Percentiles rank a stretch among this genome's conserved stretches.
Conservation (phyloP, 2,113 vertebrate genomes). For the Hystrix cristata region DNA sequence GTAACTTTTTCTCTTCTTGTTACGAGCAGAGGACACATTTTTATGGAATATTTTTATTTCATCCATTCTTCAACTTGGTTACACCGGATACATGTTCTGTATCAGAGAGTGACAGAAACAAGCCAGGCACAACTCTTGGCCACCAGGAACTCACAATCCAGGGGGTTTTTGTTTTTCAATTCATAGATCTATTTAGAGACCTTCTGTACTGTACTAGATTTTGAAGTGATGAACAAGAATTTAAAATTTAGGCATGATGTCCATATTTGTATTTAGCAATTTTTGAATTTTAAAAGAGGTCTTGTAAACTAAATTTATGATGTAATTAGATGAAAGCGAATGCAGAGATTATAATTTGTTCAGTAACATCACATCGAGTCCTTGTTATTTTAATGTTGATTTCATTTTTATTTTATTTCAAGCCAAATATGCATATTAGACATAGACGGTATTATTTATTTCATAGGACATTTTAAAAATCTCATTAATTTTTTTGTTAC, state of each 20-base stretch:
- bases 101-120: background rate
- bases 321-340: background rate
- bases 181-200: background rate
- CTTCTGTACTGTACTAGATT: background rate
- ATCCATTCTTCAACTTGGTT: background rate
- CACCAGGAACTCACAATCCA: background rate
- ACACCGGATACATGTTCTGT: background rate
- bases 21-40: background rate
- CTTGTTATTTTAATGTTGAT: background rate
- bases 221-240: background rate
- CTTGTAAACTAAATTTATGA: background rate
- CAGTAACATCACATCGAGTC: background rate
- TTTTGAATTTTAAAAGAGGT: background rate
- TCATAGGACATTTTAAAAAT: background rate
- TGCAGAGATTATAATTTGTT: background rate
- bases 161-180: background rate
- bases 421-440: background rate
- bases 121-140: background rate
- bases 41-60: background rate
- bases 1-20: background rate
- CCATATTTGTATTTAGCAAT: conserved; percentile 15
- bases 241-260: background rate
- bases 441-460: background rate
- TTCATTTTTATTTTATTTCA: conserved; percentile 35
- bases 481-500: background rate